phyloP scores from a whole-genome alignment of 1,140 invertebrate genomes.

The Drosophila lacteicornis region DNA sequence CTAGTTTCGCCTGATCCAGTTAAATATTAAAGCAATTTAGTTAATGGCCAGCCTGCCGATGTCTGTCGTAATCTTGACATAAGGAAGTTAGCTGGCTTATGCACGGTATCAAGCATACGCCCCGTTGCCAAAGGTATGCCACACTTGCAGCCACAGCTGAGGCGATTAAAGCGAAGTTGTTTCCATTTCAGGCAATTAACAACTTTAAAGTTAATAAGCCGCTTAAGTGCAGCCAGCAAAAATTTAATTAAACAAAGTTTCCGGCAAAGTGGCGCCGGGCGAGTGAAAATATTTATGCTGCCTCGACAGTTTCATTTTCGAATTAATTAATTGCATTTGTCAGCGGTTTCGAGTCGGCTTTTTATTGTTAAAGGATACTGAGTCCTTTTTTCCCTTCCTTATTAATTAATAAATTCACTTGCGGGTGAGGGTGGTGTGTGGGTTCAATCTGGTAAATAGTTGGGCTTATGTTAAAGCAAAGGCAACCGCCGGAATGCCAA shows the following conservation, averaged over 20 bases:
- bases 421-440: slow-evolving; percentile 1
- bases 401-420: slow-evolving; percentile 63
- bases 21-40: slow-evolving; percentile 48
- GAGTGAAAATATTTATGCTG: slow-evolving; percentile 43
- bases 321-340: slow-evolving; percentile 80
- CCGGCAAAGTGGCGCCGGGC: neutral
- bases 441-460: slow-evolving; percentile 38
- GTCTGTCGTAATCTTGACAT: slow-evolving; percentile 16
- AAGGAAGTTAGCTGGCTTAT: slow-evolving; percentile 21
- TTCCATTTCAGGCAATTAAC: slow-evolving; percentile 58
- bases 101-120: slow-evolving; percentile 32
- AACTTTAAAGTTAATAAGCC: slow-evolving; percentile 65
- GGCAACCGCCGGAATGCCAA: slow-evolving; percentile 58
- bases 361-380: slow-evolving; percentile 19
- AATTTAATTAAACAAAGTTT: slow-evolving; percentile 60
- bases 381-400: slow-evolving; percentile 1
- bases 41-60: slow-evolving; percentile 13
- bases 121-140: slow-evolving; percentile 8
- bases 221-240: slow-evolving; percentile 37
- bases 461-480: slow-evolving; percentile 38
- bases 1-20: slow-evolving; percentile 17
- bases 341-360: slow-evolving; percentile 59
- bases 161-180: slow-evolving; percentile 33
- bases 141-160: slow-evolving; percentile 24
- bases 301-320: slow-evolving; percentile 60